Base-by-base conservation (phyloP, 2,797 vertebrate genomes). In the Pseudotriccus pelzelni region DNA sequence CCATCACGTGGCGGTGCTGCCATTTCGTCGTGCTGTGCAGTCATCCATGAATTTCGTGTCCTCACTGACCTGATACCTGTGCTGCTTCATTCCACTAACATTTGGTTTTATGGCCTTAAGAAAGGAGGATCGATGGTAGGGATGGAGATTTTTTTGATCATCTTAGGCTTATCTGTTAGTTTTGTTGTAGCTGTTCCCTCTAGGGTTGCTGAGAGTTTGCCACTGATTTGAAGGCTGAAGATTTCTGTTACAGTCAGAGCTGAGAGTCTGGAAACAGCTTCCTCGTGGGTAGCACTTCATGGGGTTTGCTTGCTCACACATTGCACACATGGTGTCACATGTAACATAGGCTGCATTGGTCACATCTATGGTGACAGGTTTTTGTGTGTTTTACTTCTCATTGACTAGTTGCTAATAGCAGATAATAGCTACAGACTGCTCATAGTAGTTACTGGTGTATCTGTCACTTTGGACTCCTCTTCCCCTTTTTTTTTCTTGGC, bases 1-100 rank as follows among this genome's bases (percentile, higher is more conserved):
- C 67, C 25, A 17, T 64, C 34, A 2, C 27, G 21, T 43, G 28
- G 10, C 28, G 10, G 6, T 84, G 50, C 36, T 15, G 70, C 56
- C 13, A 84, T 53, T 37, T 41, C 60, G 20, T 7, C 47, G 36
- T 81, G 58, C 41, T 73, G 62, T 46, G 59, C 63, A 58, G 16
- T 53, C 34, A 13, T 2, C 7, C 8, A 0, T 37, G 52, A 41
- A 7, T 49, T 44, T 12, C 0, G 0, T 55, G 66, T 62, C 76
- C 69, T 78, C 0, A 0, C 62, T 91, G 85, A 50, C 73, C 75
- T 64, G 52, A 12, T 47, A 43, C 27, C 15, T 22, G 14, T 60
- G 46, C 37, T 64, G 28, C 55, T 75, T 82, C 39, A 7, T 30
- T 55, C 52, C 41, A 14, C 12, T 27, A 19, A 64, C 25, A 4